Percentiles rank a stretch among this genome's conserved stretches.
Evolutionary conservation across 2,113 vertebrate genomes (phyloP).

Genomic region (Ariopsis seemanni): DNA sequence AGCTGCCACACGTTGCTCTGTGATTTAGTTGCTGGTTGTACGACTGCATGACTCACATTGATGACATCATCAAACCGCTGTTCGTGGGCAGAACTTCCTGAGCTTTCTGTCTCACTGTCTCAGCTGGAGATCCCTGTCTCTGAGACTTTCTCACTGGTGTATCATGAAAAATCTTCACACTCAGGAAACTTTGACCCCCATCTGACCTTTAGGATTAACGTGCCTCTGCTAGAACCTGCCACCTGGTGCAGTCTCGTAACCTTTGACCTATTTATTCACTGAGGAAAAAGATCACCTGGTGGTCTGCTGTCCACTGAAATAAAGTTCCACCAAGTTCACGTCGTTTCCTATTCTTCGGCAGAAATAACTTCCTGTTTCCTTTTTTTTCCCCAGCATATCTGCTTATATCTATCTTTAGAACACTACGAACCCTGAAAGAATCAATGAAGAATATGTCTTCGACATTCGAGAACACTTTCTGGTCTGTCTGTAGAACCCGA

Average conservation of each 20-base stretch:
- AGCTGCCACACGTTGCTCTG: neutral
- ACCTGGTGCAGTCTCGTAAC: slow-evolving; percentile 8
- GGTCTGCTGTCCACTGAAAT: slow-evolving; percentile 1
- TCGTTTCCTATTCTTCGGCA: neutral
- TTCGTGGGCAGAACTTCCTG: neutral
- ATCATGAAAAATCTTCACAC: neutral
- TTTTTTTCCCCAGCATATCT: neutral
- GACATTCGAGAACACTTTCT: neutral
- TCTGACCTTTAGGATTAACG: neutral
- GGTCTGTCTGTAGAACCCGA: neutral
- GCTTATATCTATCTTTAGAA: neutral
- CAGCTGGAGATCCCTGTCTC: neutral
- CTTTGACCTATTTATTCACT: slow-evolving; percentile 9
- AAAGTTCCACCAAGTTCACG: neutral
- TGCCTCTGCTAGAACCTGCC: neutral
- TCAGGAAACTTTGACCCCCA: neutral
- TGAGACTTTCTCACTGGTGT: neutral
- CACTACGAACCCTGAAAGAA: neutral
- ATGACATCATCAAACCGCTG: slow-evolving; percentile 16
- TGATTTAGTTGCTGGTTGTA: neutral
- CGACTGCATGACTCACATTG: neutral
- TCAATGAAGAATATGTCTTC: neutral
- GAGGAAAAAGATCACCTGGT: neutral
- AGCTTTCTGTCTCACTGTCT: neutral
- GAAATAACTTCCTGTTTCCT: neutral